Percentiles rank a stretch among this genome's conserved stretches.
These are phyloP conservation scores for Ryuthela nishihirai DNA, from an alignment of 2,888 invertebrate genomes.

Conservation along the genomic window DNA sequence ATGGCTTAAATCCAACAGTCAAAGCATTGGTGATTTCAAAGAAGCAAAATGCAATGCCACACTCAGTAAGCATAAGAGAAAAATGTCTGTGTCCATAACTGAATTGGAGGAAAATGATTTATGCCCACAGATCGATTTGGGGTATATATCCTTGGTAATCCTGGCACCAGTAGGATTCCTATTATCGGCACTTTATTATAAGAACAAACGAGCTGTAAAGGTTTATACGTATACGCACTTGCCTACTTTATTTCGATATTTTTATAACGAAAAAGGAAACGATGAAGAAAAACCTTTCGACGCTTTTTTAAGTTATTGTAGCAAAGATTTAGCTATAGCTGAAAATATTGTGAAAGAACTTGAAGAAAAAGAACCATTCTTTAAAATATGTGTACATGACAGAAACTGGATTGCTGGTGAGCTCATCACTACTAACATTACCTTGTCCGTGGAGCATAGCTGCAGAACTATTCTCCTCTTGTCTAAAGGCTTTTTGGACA, in stretches of 20 bases:
- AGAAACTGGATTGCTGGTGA: slow-evolving; percentile 44
- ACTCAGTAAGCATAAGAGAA: no score
- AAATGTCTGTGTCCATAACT: no score
- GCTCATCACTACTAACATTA: slow-evolving; percentile 43
- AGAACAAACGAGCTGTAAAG: no score
- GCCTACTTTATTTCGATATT: slow-evolving; percentile 39
- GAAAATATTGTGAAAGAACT: slow-evolving; percentile 41
- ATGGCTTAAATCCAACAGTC: no score
- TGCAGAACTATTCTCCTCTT: slow-evolving; percentile 43
- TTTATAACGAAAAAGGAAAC: slow-evolving; percentile 37
- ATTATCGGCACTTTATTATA: no score
- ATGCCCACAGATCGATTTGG: no score
- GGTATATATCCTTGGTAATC: no score
- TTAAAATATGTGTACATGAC: slow-evolving; percentile 43
- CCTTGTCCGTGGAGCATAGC: slow-evolving; percentile 42
- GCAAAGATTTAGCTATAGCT: slow-evolving; percentile 40
- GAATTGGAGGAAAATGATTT: no score
- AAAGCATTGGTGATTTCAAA: no score
- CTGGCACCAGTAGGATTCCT: no score
- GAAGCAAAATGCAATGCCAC: no score
- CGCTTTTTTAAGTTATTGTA: slow-evolving; percentile 43
- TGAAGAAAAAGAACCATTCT: slow-evolving; percentile 34
- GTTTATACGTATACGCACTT: no score
- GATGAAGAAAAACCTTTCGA: slow-evolving; percentile 43
- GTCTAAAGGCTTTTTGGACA: slow-evolving; percentile 41